A percentile compares a stretch with the other conserved stretches of the same genome.
Conservation (phyloP, 2,797 vertebrate species). For the Semaprochilodus insignis region DNA sequence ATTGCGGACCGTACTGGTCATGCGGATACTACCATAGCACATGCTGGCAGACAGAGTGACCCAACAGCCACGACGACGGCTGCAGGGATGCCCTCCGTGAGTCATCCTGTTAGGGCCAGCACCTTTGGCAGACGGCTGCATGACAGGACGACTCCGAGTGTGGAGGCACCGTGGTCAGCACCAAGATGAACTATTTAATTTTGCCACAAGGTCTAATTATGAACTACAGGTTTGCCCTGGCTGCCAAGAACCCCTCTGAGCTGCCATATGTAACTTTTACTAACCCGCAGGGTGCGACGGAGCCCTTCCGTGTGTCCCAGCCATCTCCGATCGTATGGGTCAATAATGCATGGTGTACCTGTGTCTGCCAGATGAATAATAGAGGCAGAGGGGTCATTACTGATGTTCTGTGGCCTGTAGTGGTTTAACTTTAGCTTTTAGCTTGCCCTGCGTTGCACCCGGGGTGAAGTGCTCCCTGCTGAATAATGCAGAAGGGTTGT, state of each 20-base stretch:
- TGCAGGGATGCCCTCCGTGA: too few species aligned
- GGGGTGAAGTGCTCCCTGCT: conserved; percentile 19
- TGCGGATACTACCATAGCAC: too few species aligned
- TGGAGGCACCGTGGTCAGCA: too few species aligned
- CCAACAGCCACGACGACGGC: too few species aligned
- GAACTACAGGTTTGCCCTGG: too few species aligned
- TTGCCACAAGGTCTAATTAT: too few species aligned
- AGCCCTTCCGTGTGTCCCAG: background rate
- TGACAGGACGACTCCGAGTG: too few species aligned
- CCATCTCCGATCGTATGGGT: conserved; percentile 28
- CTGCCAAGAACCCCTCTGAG: background rate
- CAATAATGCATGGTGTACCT: conserved; percentile 23
- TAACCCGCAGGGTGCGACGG: background rate
- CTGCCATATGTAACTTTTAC: background rate
- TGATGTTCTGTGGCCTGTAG: conserved; percentile 10
- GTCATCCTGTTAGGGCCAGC: too few species aligned
- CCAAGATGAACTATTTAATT: too few species aligned
- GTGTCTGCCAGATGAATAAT: conserved; percentile 36
- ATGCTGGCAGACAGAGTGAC: too few species aligned
- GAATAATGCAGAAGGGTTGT: conserved; percentile 30
- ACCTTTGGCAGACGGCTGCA: too few species aligned
- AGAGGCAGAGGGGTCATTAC: conserved; percentile 17
- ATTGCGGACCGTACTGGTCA: too few species aligned
- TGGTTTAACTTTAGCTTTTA: conserved; percentile 18
- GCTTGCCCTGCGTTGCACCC: background rate